Evolutionary conservation across 2,797 vertebrate genomes (phyloP).

Genomic region (Rallus crepitans): DNA sequence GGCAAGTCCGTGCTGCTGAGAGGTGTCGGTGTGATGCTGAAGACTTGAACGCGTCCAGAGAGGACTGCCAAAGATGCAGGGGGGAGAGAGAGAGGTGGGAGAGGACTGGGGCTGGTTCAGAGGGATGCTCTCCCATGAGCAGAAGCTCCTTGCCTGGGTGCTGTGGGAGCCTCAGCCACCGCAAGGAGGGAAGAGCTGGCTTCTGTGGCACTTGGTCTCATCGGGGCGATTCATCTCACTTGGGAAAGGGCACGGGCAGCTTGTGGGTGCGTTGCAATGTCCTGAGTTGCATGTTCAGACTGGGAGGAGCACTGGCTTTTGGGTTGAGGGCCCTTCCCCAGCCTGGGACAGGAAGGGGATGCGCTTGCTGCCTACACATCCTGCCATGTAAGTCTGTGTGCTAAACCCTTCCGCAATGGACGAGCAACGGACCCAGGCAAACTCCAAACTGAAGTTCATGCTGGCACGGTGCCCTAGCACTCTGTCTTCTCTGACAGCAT

Average conservation of each 20-base stretch:
- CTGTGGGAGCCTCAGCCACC: not conserved
- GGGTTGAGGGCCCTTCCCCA: not conserved
- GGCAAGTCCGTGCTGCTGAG: conserved; percentile 64
- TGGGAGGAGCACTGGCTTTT: not conserved
- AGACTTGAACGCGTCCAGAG: not conserved
- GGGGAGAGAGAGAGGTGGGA: not conserved
- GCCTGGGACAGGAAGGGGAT: not conserved
- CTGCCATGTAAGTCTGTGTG: not conserved
- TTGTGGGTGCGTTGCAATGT: not conserved
- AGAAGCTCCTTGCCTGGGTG: not conserved
- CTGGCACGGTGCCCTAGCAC: not conserved
- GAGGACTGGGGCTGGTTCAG: not conserved
- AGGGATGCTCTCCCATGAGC: not conserved
- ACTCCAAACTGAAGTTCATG: conserved; percentile 29
- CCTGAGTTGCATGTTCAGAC: not conserved
- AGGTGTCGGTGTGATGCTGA: conserved; percentile 18
- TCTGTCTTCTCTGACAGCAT: not conserved
- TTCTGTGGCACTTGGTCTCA: not conserved
- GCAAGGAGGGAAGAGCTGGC: not conserved
- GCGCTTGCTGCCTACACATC: fast-evolving
- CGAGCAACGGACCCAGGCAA: not conserved
- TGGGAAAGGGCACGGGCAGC: not conserved
- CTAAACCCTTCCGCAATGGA: not conserved
- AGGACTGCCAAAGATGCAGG: conserved; percentile 2
- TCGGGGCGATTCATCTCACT: not conserved